These are phyloP conservation scores for Phymatocera aterrima DNA, from an alignment of 2,888 invertebrate species.

Conservation along the genomic window DNA sequence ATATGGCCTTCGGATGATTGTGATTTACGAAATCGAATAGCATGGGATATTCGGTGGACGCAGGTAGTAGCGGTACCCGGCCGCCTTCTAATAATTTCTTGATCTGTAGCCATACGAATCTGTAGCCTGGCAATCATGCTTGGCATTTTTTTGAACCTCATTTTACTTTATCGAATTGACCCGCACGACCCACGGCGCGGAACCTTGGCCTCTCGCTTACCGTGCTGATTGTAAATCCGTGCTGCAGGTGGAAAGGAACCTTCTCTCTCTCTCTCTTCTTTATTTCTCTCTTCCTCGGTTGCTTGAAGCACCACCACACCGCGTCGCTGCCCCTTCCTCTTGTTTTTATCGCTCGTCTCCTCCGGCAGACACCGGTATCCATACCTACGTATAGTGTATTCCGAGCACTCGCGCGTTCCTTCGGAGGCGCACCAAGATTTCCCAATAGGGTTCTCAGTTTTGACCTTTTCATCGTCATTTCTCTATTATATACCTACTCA, in stretches of 20 bases:
- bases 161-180: slow-evolving; percentile 36
- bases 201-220: slow-evolving; percentile 44
- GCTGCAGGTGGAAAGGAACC: slow-evolving; percentile 44
- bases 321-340: slow-evolving; percentile 17
- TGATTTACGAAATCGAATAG: background rate
- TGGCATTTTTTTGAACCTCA: background rate
- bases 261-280: background rate
- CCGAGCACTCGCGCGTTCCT: slow-evolving; percentile 17
- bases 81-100: slow-evolving; percentile 17
- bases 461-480: slow-evolving; percentile 30
- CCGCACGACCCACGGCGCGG: slow-evolving; percentile 32
- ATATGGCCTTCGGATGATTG: slow-evolving; percentile 4
- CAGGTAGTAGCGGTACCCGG: too few relatives aligned
- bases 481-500: too few relatives aligned
- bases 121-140: background rate
- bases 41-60: background rate
- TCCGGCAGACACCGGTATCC: slow-evolving; percentile 26
- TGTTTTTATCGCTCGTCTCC: slow-evolving; percentile 37
- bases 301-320: background rate
- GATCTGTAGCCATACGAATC: background rate
- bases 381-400: too few relatives aligned
- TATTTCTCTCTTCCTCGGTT: slow-evolving; percentile 7
- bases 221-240: slow-evolving; percentile 31
- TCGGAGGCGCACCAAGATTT: slow-evolving; percentile 16
- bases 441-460: slow-evolving; percentile 33